Evolutionary conservation across 2,113 vertebrate species (phyloP).

Genomic region (Ameiurus melas): DNA sequence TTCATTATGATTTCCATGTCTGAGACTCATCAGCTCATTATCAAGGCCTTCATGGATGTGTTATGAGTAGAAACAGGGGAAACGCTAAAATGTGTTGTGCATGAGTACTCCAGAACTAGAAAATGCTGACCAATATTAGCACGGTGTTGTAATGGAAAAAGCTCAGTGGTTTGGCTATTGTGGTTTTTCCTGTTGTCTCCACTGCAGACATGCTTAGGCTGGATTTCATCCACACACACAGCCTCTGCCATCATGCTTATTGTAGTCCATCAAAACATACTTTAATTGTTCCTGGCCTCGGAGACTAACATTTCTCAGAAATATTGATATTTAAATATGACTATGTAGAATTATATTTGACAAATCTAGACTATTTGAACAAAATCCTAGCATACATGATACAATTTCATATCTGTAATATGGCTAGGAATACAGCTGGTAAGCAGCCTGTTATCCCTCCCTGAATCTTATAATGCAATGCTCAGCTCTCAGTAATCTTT

Average conservation of each 20-base stretch:
- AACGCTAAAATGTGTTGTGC: conserved; percentile 7
- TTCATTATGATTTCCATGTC: neutral
- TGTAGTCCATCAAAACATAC: conserved; percentile 54
- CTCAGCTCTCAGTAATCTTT: neutral
- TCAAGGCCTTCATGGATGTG: neutral
- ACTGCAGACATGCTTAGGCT: conserved; percentile 52
- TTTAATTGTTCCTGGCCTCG: conserved; percentile 4
- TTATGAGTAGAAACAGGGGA: neutral
- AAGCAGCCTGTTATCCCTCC: neutral
- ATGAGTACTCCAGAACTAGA: neutral
- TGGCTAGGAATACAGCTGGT: neutral
- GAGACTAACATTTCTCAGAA: neutral
- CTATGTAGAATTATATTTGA: neutral
- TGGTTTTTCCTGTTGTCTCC: conserved; percentile 53
- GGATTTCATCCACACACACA: conserved; percentile 33
- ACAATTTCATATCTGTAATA: neutral
- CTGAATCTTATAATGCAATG: neutral
- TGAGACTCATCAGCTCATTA: neutral
- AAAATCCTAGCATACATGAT: neutral
- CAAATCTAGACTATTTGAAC: neutral
- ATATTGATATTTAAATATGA: conserved; percentile 1
- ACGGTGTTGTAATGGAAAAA: conserved; percentile 29
- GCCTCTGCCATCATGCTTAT: conserved; percentile 28
- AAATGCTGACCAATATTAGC: conserved; percentile 7
- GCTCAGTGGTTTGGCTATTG: conserved; percentile 49